Evolutionary conservation across 2,888 invertebrate genomes (phyloP), one percentile per base, ranked within the genome.

Genomic region (Eumerus sabulonum): DNA sequence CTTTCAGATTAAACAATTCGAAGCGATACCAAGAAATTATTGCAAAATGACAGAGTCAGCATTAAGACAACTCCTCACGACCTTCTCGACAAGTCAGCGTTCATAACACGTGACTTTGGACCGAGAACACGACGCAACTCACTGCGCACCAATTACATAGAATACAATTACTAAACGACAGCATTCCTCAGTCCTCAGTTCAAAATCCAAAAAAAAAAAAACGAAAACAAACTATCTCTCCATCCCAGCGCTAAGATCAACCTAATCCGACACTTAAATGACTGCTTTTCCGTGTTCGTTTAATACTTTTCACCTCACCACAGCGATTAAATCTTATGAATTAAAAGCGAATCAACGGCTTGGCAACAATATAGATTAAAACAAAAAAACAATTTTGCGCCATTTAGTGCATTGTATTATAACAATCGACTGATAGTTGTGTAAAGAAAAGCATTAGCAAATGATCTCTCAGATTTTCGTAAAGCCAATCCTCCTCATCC

Each of bases 391-490:
- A 27, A 27, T 2, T 4, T 7, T 4, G 27, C 63, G 68, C 63
- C 77, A 57, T 68, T 67, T 68, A 63, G 68, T 74, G 79, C 59
- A 74, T 74, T 60, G 60, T 53, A 48, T 70, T 64, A 44, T 66
- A 56, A 45, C 40, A 68, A 48, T 51, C 60, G 79, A 79, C 79
- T 79, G 79, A 79, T 79, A 79, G 79, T 74, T 74, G 74, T 74
- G 63, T 79, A 74, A 73, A 63, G n/a, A 38, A n/a, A 59, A 48
- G 16, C 45, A 42, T 44, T 66, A 77, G 68, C 68, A 74, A 68
- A 79, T 79, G 79, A 79, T 74, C 79, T 79, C 73, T 63, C 38
- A n/a, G n/a, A n/a, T n/a, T n/a, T n/a, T n/a, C n/a, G n/a, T n/a
- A n/a, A n/a, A 57, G 45, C 36, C 79, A 77, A 73, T 79, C 73